Evolutionary conservation across 2,113 vertebrate species (phyloP).

Genomic region (Epinephelus lanceolatus): DNA sequence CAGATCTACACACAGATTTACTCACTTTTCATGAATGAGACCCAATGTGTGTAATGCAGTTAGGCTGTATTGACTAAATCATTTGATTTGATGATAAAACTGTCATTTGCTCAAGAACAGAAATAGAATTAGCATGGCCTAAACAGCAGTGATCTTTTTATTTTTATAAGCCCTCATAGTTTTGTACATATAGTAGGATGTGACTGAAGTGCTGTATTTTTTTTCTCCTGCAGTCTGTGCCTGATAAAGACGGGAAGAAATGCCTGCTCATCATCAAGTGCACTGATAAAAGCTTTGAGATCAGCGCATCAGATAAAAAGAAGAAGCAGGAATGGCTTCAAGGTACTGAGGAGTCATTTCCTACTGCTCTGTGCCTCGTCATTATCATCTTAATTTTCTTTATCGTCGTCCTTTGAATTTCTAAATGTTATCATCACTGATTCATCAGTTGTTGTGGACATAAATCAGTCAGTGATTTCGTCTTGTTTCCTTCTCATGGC

Average conservation of each 20-base stretch:
- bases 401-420: neutral
- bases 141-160: neutral
- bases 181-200: neutral
- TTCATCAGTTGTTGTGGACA: neutral
- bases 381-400: neutral
- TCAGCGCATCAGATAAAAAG: constrained; percentile 97
- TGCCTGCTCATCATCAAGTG: constrained; percentile 96
- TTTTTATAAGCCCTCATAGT: neutral
- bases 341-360: constrained; percentile 80
- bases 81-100: neutral
- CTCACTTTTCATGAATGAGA: too few species aligned
- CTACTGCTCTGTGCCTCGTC: neutral
- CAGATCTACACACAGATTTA: too few species aligned
- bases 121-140: neutral
- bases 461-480: neutral
- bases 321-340: constrained; percentile 99
- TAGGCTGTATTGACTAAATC: neutral
- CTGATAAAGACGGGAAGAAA: constrained; percentile 96
- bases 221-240: constrained; percentile 87
- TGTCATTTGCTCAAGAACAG: too few species aligned
- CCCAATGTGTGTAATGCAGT: neutral
- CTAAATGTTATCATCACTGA: neutral
- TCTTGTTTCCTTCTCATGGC: neutral
- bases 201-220: neutral
- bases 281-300: constrained; percentile 93